Conservation (phyloP, 2,113 vertebrate species). For the Megaceryle torquata region DNA sequence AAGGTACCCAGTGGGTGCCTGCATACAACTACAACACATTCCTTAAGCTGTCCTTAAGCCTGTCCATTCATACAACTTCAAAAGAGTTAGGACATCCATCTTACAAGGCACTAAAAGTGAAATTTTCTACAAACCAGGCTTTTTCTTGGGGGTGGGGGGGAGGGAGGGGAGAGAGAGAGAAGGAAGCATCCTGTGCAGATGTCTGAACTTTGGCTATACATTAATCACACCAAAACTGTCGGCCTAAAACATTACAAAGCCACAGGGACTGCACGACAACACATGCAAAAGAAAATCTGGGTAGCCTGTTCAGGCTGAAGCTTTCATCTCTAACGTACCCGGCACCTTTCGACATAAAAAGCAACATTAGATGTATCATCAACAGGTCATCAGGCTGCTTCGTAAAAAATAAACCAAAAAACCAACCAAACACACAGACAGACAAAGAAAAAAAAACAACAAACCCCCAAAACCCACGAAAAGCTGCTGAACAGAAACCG, state of each 20-base stretch:
- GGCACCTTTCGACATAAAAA: background rate
- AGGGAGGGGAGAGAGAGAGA: background rate
- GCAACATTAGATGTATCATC: background rate
- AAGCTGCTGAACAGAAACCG: constrained; percentile 31
- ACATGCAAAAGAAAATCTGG: background rate
- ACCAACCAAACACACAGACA: no score
- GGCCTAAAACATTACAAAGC: background rate
- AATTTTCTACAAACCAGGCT: background rate
- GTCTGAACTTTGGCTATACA: background rate
- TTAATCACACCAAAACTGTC: background rate
- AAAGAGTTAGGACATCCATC: background rate
- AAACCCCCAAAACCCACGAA: background rate
- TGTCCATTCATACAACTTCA: background rate
- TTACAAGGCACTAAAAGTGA: background rate
- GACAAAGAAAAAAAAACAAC: background rate
- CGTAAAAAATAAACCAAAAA: background rate
- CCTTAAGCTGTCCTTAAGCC: background rate
- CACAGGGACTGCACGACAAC: accelerated
- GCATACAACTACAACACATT: background rate
- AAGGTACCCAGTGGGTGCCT: background rate
- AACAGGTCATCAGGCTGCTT: background rate
- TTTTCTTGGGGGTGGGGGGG: accelerated
- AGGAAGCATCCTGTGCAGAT: background rate
- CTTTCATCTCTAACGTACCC: background rate
- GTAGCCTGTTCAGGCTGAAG: background rate